Evolutionary conservation across 2,888 invertebrate species (phyloP).

Genomic region (Anoncus sp.): DNA sequence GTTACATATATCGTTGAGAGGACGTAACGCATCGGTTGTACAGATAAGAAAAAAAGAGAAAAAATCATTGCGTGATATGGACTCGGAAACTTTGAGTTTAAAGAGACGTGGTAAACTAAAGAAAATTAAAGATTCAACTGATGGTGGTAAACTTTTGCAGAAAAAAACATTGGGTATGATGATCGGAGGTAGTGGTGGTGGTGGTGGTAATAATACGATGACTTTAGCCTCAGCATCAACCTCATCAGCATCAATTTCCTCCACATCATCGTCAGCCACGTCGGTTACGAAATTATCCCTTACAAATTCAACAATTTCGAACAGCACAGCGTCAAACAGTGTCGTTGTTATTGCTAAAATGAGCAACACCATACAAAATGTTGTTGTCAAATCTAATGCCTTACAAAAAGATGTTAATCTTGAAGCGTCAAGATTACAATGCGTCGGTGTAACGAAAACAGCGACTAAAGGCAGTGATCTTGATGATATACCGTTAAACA

Average conservation of each 20-base stretch:
- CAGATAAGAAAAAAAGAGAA: conserved; percentile 90
- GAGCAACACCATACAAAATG: conserved; percentile 78
- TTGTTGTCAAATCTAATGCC: conserved; percentile 79
- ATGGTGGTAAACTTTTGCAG: conserved; percentile 80
- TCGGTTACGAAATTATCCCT: conserved; percentile 77
- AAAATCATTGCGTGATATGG: conserved; percentile 85
- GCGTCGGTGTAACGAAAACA: conserved; percentile 49
- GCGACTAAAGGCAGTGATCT: conserved; percentile 77
- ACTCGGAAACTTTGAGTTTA: conserved; percentile 79
- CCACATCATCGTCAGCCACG: neutral
- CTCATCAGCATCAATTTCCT: conserved; percentile 10
- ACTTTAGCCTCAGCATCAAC: too few species aligned
- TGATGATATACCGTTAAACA: conserved; percentile 81
- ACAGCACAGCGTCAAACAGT: conserved; percentile 77
- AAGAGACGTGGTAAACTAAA: conserved; percentile 84
- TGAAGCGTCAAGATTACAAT: conserved; percentile 72
- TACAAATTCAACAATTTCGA: conserved; percentile 77
- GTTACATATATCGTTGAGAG: conserved; percentile 93
- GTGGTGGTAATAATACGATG: too few species aligned
- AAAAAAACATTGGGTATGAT: conserved; percentile 80
- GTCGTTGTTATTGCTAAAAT: conserved; percentile 73
- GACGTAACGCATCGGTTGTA: conserved; percentile 92
- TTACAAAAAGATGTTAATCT: conserved; percentile 77
- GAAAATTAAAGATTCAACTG: conserved; percentile 84
- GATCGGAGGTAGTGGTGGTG: conserved; percentile 66